Evolutionary conservation across 2,888 invertebrate genomes (phyloP), one percentile per base, ranked within the genome.

Genomic region (Erannis defoliaria): DNA sequence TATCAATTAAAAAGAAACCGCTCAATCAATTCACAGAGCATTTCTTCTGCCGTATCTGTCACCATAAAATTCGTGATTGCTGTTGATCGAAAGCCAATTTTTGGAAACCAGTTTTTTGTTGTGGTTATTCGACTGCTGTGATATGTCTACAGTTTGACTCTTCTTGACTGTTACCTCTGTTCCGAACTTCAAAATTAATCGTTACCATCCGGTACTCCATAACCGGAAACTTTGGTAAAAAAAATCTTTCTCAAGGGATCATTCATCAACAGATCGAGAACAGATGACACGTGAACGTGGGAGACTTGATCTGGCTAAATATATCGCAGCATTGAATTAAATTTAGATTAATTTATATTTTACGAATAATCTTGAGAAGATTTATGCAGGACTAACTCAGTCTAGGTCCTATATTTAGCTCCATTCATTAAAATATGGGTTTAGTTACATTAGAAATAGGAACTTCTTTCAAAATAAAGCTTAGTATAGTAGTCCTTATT

Each of bases 171-270:
- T 37, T 42, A 71, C 65, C 77, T 40, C 45, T 33, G 43, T 42
- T 42, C 29, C 37, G 29, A 49, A 35, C 18, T 56, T 16, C 66
- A 71, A 80, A 77, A 84, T 84, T 82, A 84, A 89, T 86, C 85
- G 79, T 71, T 80, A 71, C 76, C 86, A 89, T 89, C 91, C 90
- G 89, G 68, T 68, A 75, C 80, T 84, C 68, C 73, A 86, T 78
- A 67, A 74, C 86, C 88, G 90, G 89, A 90, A 85, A 84, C 82
- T 78, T 80, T 80, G 76, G 80, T 80, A 81, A 84, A 85, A 85
- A 83, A 77, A 75, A 57, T 42, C 10, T 48, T 51, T 51, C 57
- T 55, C 60, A 63, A 58, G 50, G 55, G 57, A 50, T 55, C 63
- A 63, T 62, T 62, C 62, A 62, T 62, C 62, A 57, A 16, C 2